Base-by-base conservation (phyloP, 2,113 vertebrate genomes). In the Lepisosteus osseus region DNA sequence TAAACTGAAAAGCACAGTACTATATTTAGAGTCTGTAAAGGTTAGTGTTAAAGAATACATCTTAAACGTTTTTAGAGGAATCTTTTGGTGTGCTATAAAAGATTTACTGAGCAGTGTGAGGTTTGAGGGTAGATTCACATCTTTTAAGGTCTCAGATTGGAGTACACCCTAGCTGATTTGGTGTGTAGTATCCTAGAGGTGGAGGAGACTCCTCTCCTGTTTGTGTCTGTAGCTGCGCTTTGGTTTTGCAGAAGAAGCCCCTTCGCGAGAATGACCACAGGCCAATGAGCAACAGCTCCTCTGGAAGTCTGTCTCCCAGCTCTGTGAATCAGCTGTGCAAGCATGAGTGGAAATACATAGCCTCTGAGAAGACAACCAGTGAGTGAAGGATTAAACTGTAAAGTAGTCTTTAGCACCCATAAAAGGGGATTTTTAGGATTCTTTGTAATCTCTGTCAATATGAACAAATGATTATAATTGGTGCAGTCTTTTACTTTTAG, bases 261-360 rank as follows among this genome's bases (percentile, higher is more conserved):
- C 92, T 91, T 65, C 94, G 97, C 81, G 97, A 99, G 92, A 99
- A 94, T 84, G 86, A 92, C 92, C 94, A 94, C 92, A 95, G 95
- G 90, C 96, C 94, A 92, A 88, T 93, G 86, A 96, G 93, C 92
- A 94, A 93, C 94, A 93, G 94, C 91, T 97, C 94, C 71, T 94
- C 93, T 69, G 95, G 95, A 92, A 95, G 92, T 86, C 89, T 95
- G 82, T 93, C 96, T 77, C 95, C 95, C 86, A 94, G 90, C 91
- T 93, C 94, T 85, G 84, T 92, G 73, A 87, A 92, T 79, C 94
- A 90, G 83, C 90, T 87, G 40, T 88, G 90, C 91, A 95, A 95
- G 86, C 95, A 95, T 72, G 96, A 99, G 79, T 99, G 97, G 97
- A 99, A 99, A 92, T 98, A 97, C 87, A 91, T 99, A 82, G 97